Evolutionary conservation across 2,797 vertebrate genomes (phyloP), one percentile per base, ranked within the genome.

Genomic region (Stomatorhinus walkeri): DNA sequence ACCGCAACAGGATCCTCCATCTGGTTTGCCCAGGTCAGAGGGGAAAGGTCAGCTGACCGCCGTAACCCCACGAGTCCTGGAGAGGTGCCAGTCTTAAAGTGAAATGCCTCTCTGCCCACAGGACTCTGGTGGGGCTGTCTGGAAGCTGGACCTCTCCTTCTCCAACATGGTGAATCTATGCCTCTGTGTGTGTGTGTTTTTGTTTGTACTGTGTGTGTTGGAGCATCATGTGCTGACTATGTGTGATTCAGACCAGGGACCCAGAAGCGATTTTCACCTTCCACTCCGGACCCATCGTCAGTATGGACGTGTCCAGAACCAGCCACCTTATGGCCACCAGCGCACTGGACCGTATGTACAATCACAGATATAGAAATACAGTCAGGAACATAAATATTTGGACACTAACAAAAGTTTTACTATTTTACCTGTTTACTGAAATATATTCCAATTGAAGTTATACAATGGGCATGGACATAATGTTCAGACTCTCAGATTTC

Each of bases 131-230:
- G 98, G 98, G 92, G 95, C 95, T 91, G 97, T 99, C 90, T 99
- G 98, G 98, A 99, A 97, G 92, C 93, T 99, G 91, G 97, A 99
- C 91, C 95, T 99, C 83, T 97, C 97, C 6, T 99, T 99, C 93
- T 96, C 96, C 90, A 96, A 97, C 93, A 96, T 91, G 12, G 98
- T 97, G 93, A 96, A 95, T 95, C 19, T 88, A 46, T 81, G 52
- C 84, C 19, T 72, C 87, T 90, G 36, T 89, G 54, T 90, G 32
- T 88, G 56, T 88, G 52, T 59, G 76, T 88, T 48, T 76, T 19
- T 89, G 14, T 61, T 36, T 88, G 28, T 28, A 51, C 36, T 72
- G 83, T 68, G 48, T 84, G 76, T 59, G 43, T 88, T 5, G 43
- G 10, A 51, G 84, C 64, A 43, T 40, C 68, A 24, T 87, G 48